Evolutionary conservation across 2,888 invertebrate species (phyloP), one percentile per base, ranked within the genome.

Genomic region (Aleiodes leptofemur): DNA sequence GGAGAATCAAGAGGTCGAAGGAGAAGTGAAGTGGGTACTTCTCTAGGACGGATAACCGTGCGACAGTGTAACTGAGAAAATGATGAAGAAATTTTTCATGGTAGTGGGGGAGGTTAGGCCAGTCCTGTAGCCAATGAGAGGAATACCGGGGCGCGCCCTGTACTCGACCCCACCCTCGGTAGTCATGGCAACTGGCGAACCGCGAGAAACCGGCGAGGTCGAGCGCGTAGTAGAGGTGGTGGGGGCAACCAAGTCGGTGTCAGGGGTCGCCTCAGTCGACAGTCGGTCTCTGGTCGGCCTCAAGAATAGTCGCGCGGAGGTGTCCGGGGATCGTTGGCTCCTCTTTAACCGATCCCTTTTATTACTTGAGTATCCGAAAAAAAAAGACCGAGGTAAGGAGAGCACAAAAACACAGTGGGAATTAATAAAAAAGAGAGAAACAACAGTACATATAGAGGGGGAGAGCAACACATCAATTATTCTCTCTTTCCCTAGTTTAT

Each of bases 241-340:
- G 85, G 86, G 86, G 77, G 76, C 85, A 82, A 80, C 78, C 83
- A 85, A 86, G 87, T 86, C 87, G 87, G 86, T 89, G 88, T 89
- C 89, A 89, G 89, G 88, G 89, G 89, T 89, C 89, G 88, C 83
- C 84, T 84, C 83, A 83, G 85, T 85, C 87, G 86, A 84, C 88
- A 89, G 89, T 89, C 86, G 86, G 87, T 89, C 87, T 89, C 87
- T 86, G 86, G 86, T 87, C 88, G 88, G 86, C 87, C 86, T 83
- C 84, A 86, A 86, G 88, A 84, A 86, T 86, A 88, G 87, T 88
- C 85, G 86, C 83, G 84, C 81, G 83, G 83, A 82, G 81, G 82
- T 77, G 78, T 82, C 82, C 83, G 84, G 82, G 80, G 82, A 75
- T 71, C 71, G 43, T 66, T 71, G 57, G 50, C 57, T 75, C 50